A percentile compares a stretch with the other conserved stretches of the same genome.
Evolutionary conservation across 1,140 invertebrate species (phyloP).

Genomic region (Zaprionus capensis): DNA sequence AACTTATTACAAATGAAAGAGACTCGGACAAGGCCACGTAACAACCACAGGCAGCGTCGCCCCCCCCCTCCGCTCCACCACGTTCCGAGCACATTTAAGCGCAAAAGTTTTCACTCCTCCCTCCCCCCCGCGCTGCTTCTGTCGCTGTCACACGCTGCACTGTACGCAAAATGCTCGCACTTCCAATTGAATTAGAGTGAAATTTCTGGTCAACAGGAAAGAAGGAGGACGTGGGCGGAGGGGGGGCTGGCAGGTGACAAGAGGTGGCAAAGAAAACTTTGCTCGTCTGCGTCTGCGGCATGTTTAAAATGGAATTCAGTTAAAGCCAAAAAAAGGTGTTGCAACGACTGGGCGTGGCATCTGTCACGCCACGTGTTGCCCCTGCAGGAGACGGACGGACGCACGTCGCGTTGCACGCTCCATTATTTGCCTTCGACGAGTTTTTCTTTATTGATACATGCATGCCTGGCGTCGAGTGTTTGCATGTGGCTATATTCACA

Average conservation of each 20-base stretch:
- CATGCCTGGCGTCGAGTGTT: not conserved
- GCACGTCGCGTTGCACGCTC: slow-evolving; percentile 26
- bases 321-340: slow-evolving; percentile 37
- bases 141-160: not conserved
- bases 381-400: not conserved
- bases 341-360: slow-evolving; percentile 33
- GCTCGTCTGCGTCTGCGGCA: slow-evolving; percentile 22
- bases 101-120: slow-evolving; percentile 34
- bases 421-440: slow-evolving; percentile 25
- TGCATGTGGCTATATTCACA: slow-evolving; percentile 12
- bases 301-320: slow-evolving; percentile 37
- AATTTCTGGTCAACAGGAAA: slow-evolving; percentile 27
- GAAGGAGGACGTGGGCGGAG: too few species aligned
- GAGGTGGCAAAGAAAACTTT: slow-evolving; percentile 23
- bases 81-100: slow-evolving; percentile 9
- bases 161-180: slow-evolving; percentile 42
- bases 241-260: slow-evolving; percentile 17
- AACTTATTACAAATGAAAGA: slow-evolving; percentile 49
- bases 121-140: too few species aligned
- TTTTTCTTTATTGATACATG: not conserved
- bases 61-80: not conserved
- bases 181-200: slow-evolving; percentile 64
- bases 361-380: not conserved
- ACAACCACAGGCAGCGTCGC: not conserved
- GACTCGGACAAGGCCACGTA: slow-evolving; percentile 45